Base-by-base conservation (phyloP, 2,888 invertebrate genomes). In the Unio pictorum region DNA sequence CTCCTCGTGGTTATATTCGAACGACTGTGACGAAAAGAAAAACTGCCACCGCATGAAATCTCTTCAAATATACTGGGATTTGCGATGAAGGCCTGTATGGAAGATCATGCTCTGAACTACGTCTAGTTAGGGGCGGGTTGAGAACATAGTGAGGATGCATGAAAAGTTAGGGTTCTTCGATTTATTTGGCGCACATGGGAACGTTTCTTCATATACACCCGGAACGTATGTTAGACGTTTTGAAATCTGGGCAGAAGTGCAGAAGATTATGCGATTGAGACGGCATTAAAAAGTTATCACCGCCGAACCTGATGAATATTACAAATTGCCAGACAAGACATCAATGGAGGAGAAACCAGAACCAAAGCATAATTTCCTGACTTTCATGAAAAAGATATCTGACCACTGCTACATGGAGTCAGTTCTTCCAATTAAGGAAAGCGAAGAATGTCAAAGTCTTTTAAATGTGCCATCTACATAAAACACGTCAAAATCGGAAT, bases 241-340 rank as follows among this genome's bases (percentile, higher is more conserved):
- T 54, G 54, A 5, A 61, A 61, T 34, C 54, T 20, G 57, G 77
- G 77, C 23, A 61, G 72, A 45, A 34, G 61, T 1, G 64, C 72
- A 18, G 23, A 54, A 66, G 73, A 67, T 18, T 69, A 58, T 69
- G 64, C 70, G 20, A 61, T 76, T 20, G 68, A 26, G 74, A 76
- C 30, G 69, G 72, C 3, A 18, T 55, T 55, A 15, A 56, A 3
- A 45, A 30, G 8, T 68, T 76, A 55, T 23, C 68, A 7, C 30
- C 72, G 45, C 72, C 72, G 11, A 69, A 62, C 2, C 45, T 76
- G 23, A 26, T 71, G 74, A 76, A 60, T 76, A 74, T 67, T 30
- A 67, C 2, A 18, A 59, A 8, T 72, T 74, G n/a, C 71, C 74
- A n/a, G 66, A 64, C n/a, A 60, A 61, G 55, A 34, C 1, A 34